phyloP scores from a whole-genome alignment of 30 jellyfish, hydroid and myxozoan genomes.

The Catostylus mosaicus region DNA sequence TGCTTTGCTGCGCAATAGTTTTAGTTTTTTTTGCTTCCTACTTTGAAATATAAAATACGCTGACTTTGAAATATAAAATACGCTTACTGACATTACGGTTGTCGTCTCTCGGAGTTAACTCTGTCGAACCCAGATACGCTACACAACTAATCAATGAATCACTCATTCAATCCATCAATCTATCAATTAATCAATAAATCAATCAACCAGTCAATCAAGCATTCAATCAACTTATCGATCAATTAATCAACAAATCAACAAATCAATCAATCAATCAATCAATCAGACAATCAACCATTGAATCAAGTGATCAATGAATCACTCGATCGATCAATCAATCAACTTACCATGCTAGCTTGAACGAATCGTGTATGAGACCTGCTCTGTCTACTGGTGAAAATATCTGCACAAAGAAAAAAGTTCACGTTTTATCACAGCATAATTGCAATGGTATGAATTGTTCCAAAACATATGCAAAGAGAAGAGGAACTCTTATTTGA shows the following conservation, averaged over 20 bases:
- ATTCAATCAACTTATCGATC: not conserved
- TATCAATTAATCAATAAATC: not conserved
- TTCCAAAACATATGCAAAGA: not conserved
- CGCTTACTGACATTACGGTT: too few relatives aligned
- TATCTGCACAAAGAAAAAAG: slow-evolving; percentile 52
- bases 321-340: not conserved
- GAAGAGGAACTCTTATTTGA: too few relatives aligned
- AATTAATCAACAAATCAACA: not conserved
- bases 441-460: not conserved
- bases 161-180: not conserved
- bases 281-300: not conserved
- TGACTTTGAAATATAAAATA: too few relatives aligned
- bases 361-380: slow-evolving; percentile 94
- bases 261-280: not conserved
- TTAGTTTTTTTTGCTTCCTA: too few relatives aligned
- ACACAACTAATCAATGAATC: not conserved
- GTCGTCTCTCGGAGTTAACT: too few relatives aligned
- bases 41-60: too few relatives aligned
- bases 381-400: slow-evolving; percentile 94
- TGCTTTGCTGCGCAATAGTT: too few relatives aligned
- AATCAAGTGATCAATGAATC: not conserved
- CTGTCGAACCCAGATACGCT: too few relatives aligned
- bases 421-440: not conserved
- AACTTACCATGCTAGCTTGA: slow-evolving; percentile 91
- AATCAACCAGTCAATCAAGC: not conserved